phyloP scores from a whole-genome alignment of 2,113 vertebrate genomes.

The Alectura lathami region DNA sequence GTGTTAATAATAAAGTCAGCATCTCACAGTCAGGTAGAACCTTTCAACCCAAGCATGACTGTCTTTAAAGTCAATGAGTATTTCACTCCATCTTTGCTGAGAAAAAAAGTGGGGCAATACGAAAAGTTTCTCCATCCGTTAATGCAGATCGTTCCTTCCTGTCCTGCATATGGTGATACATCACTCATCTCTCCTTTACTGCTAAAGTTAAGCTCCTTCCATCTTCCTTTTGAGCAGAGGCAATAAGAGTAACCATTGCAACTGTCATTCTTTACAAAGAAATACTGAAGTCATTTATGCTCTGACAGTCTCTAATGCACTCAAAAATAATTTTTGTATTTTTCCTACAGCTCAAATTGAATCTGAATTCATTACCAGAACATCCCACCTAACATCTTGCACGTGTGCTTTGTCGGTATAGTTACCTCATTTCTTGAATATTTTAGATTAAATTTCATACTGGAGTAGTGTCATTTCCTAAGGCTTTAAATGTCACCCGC shows the following conservation, averaged over 20 bases:
- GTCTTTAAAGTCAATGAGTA: not conserved
- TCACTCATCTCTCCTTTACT: not conserved
- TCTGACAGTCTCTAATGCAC: not conserved
- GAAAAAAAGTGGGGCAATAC: not conserved
- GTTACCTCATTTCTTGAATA: not conserved
- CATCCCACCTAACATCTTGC: not conserved
- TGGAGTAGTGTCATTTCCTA: not conserved
- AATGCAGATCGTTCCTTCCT: not conserved
- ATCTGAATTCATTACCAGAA: not conserved
- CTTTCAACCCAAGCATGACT: not conserved
- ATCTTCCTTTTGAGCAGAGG: not conserved
- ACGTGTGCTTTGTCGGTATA: not conserved
- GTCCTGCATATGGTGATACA: not conserved
- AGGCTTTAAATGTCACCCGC: not conserved
- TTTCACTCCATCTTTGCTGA: not conserved
- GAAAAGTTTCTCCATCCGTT: not conserved
- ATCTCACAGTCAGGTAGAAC: not conserved
- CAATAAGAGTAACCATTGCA: not conserved
- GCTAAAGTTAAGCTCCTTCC: not conserved
- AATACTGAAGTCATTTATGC: not conserved
- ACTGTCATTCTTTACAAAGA: not conserved
- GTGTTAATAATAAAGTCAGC: not conserved
- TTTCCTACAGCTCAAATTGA: not conserved
- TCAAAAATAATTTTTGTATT: not conserved
- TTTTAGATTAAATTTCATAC: not conserved